Evolutionary conservation across 2,797 vertebrate species (phyloP).

Genomic region (Cossypha dichroa): DNA sequence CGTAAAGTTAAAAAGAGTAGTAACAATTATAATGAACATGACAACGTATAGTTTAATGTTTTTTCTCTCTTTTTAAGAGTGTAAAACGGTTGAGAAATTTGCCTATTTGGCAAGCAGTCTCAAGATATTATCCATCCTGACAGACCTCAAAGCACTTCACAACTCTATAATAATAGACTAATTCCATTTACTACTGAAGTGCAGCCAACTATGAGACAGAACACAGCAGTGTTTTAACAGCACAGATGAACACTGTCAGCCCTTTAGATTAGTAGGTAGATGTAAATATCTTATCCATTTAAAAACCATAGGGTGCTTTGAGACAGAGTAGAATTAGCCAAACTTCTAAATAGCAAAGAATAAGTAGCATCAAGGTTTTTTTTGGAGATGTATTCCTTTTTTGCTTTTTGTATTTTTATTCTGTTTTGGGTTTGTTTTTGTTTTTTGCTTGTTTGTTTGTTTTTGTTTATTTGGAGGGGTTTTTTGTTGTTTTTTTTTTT

Average conservation of each 20-base stretch:
- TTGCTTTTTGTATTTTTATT: background rate
- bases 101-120: background rate
- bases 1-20: background rate
- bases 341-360: background rate
- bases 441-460: too few species aligned
- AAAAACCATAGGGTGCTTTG: background rate
- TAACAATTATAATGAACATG: background rate
- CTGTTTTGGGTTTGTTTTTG: too few species aligned
- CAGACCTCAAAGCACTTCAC: conserved; percentile 12
- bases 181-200: conserved; percentile 16
- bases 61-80: background rate
- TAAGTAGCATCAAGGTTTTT: background rate
- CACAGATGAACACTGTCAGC: conserved; percentile 42
- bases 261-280: conserved; percentile 18
- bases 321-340: background rate
- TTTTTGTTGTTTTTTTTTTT: too few species aligned
- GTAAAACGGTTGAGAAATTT: background rate
- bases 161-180: conserved; percentile 21
- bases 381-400: background rate
- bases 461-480: too few species aligned
- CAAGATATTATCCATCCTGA: background rate
- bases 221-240: conserved; percentile 51
- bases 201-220: conserved; percentile 21
- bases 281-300: conserved; percentile 41
- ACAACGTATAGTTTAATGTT: background rate